Conservation (phyloP, 2,113 vertebrate genomes). For the Coracopsis vasa region DNA sequence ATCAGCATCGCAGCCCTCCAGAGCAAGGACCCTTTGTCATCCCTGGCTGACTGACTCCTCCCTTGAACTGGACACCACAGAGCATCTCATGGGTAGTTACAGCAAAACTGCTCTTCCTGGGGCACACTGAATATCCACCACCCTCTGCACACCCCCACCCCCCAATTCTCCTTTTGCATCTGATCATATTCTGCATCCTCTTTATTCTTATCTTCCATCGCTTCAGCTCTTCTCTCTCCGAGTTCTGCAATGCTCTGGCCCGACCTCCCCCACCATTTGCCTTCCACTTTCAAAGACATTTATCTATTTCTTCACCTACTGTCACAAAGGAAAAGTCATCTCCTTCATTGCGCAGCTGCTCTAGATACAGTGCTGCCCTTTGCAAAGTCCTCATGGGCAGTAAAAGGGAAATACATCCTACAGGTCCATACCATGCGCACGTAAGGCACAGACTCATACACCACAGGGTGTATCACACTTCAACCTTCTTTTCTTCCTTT, state of each 20-base stretch:
- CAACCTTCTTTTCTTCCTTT: neutral
- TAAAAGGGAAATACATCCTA: neutral
- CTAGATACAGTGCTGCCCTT: neutral
- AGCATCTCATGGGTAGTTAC: neutral
- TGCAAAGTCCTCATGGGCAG: neutral
- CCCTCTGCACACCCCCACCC: neutral
- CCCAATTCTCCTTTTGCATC: slow-evolving; percentile 18
- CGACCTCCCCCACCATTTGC: neutral
- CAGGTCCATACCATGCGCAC: rapidly evolving
- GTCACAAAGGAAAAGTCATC: neutral
- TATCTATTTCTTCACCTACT: neutral
- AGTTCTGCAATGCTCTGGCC: neutral
- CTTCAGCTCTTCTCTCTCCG: slow-evolving; percentile 6
- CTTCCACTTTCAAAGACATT: neutral
- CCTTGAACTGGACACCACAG: neutral
- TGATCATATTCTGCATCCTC: slow-evolving; percentile 8
- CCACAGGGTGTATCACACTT: neutral
- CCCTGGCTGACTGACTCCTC: neutral
- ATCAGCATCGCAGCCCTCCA: neutral
- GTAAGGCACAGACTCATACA: rapidly evolving
- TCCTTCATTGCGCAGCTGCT: neutral
- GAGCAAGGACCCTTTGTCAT: neutral
- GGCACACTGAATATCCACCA: rapidly evolving
- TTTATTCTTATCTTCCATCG: neutral
- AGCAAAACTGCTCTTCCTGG: neutral